Evolutionary conservation across 2,113 vertebrate genomes (phyloP).

Genomic region (Laticauda colubrina): DNA sequence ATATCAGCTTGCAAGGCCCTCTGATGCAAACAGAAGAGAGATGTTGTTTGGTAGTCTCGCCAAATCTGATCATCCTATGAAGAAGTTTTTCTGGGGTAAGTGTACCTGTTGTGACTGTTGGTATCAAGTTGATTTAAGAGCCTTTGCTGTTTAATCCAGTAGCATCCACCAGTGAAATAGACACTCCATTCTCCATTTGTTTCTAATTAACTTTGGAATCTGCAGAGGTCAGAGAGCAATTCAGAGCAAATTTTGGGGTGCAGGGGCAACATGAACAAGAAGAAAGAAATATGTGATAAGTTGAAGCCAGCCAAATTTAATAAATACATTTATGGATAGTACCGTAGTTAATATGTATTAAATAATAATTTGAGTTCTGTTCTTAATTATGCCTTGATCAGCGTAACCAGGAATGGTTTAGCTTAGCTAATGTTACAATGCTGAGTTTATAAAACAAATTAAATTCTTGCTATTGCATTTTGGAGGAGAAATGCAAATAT

Average conservation of each 20-base stretch:
- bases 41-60: slow-evolving; percentile 95
- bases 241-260: background rate
- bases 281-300: background rate
- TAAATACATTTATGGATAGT: background rate
- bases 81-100: slow-evolving; percentile 97
- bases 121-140: background rate
- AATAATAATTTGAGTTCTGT: background rate
- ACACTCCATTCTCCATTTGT: background rate
- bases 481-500: background rate
- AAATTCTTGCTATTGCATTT: background rate
- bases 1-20: slow-evolving; percentile 88
- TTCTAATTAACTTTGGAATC: background rate
- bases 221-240: background rate
- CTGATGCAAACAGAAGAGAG: slow-evolving; percentile 91
- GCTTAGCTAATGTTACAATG: slow-evolving; percentile 16
- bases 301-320: background rate
- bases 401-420: slow-evolving; percentile 9
- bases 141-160: background rate
- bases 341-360: background rate
- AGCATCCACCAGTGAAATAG: background rate
- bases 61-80: slow-evolving; percentile 89
- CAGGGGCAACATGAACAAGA: background rate
- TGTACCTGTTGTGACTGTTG: background rate
- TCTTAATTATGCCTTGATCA: background rate
- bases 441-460: background rate